These are phyloP conservation scores for Nixonia krombeini DNA, from an alignment of 1,140 invertebrate species.

Conservation along the genomic window DNA sequence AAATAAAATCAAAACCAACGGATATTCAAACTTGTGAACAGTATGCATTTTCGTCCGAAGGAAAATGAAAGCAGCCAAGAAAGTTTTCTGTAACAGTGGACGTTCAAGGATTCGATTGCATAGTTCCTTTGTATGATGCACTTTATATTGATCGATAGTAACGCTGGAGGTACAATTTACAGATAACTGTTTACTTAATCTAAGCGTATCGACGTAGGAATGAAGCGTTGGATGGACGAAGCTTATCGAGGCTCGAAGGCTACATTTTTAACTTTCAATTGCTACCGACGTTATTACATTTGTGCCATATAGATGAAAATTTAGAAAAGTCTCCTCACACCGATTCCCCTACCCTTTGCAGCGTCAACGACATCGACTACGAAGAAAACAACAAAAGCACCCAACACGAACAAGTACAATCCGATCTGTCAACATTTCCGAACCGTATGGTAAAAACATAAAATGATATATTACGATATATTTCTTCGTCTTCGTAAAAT, in stretches of 20 bases:
- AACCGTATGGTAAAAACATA: too few relatives aligned
- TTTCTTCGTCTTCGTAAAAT: background rate
- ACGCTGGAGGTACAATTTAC: slow-evolving; percentile 42
- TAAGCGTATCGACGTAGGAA: slow-evolving; percentile 46
- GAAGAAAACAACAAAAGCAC: background rate
- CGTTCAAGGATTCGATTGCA: slow-evolving; percentile 43
- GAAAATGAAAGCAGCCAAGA: slow-evolving; percentile 5
- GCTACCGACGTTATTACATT: slow-evolving; percentile 16
- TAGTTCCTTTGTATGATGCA: slow-evolving; percentile 32
- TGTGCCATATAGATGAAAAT: slow-evolving; percentile 15
- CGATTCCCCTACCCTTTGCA: too few relatives aligned
- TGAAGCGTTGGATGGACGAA: slow-evolving; percentile 43
- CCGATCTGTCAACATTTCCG: background rate
- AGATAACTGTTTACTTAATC: slow-evolving; percentile 46
- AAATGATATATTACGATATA: background rate
- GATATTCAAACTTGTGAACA: slow-evolving; percentile 5
- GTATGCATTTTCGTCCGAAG: slow-evolving; percentile 4
- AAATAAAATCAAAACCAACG: slow-evolving; percentile 3
- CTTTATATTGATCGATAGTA: slow-evolving; percentile 38
- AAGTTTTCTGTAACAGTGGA: slow-evolving; percentile 27
- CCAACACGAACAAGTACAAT: background rate
- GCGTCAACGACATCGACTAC: background rate
- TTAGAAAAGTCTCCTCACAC: background rate
- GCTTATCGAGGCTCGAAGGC: slow-evolving; percentile 10
- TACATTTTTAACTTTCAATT: slow-evolving; percentile 17